A percentile compares a stretch with the other conserved stretches of the same genome.
Conservation (phyloP, 2,113 vertebrate species). For the Heliornis fulica region DNA sequence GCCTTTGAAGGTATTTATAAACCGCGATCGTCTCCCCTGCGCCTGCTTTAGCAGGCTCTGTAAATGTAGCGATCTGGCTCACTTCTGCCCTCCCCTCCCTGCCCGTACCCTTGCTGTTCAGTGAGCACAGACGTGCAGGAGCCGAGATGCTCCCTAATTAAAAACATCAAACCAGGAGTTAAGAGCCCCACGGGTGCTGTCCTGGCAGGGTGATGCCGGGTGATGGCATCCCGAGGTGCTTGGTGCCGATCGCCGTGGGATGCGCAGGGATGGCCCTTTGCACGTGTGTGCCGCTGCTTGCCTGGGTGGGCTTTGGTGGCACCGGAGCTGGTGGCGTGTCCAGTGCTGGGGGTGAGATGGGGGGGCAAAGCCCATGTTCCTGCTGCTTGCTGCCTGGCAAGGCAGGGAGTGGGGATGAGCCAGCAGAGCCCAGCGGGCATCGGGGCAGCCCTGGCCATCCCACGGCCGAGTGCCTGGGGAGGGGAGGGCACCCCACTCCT, state of each 20-base stretch:
- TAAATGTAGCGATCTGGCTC: not conserved
- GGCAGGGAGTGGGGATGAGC: not conserved
- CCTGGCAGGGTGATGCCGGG: not conserved
- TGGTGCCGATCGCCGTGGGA: accelerated
- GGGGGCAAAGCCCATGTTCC: not conserved
- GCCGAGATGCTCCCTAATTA: not conserved
- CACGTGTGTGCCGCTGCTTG: accelerated
- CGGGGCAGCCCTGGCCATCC: not conserved
- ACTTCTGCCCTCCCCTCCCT: not conserved
- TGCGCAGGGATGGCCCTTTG: not conserved
- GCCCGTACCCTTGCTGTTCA: accelerated
- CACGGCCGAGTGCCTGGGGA: accelerated
- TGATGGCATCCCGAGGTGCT: not conserved
- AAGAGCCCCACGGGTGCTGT: accelerated
- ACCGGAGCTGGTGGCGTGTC: not conserved
- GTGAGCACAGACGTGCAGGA: not conserved
- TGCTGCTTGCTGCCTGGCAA: not conserved
- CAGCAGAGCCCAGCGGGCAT: not conserved
- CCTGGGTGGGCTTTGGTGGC: not conserved
- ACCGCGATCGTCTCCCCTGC: not conserved
- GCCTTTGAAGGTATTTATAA: conserved; percentile 63
- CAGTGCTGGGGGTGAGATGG: not conserved
- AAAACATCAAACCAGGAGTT: not conserved
- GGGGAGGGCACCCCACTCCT: not conserved
- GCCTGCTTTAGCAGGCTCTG: not conserved